Evolutionary conservation across 2,797 vertebrate genomes (phyloP).

Genomic region (Pangasius djambal): DNA sequence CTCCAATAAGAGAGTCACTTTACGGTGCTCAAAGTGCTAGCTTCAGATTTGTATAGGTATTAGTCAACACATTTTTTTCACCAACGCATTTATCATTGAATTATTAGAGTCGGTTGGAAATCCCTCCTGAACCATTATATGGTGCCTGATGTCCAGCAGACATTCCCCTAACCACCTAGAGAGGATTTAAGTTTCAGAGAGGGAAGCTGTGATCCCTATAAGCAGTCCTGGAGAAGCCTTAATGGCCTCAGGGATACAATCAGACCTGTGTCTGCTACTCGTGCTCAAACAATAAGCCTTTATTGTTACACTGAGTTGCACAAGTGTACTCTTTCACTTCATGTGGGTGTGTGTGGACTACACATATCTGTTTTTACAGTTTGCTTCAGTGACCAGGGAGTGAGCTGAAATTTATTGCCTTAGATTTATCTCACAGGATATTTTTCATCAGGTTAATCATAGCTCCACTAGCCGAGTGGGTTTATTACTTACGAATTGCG

Average conservation of each 20-base stretch:
- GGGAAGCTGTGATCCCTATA: slow-evolving; percentile 54
- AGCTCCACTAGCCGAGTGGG: slow-evolving; percentile 24
- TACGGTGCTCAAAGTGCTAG: neutral
- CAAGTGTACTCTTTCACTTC: slow-evolving; percentile 57
- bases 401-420: slow-evolving; percentile 55
- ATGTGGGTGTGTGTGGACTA: slow-evolving; percentile 58
- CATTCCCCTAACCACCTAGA: slow-evolving; percentile 53
- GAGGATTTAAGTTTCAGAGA: slow-evolving; percentile 51
- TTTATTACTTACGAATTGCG: slow-evolving; percentile 46
- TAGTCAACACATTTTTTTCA: slow-evolving; percentile 24
- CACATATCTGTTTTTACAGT: slow-evolving; percentile 65
- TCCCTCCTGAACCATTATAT: slow-evolving; percentile 31
- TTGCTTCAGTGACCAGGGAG: slow-evolving; percentile 54
- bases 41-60: slow-evolving; percentile 16
- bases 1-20: neutral
- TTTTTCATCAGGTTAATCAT: slow-evolving; percentile 59
- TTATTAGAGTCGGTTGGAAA: slow-evolving; percentile 47
- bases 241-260: slow-evolving; percentile 55
- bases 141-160: slow-evolving; percentile 53
- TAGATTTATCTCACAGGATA: slow-evolving; percentile 55
- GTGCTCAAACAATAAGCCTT: slow-evolving; percentile 64
- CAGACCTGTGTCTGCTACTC: slow-evolving; percentile 61
- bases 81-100: slow-evolving; percentile 48
- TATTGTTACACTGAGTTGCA: slow-evolving; percentile 60
- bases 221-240: slow-evolving; percentile 58